Base-by-base conservation (phyloP, 2,888 invertebrate species). In the Drosophila recens region DNA sequence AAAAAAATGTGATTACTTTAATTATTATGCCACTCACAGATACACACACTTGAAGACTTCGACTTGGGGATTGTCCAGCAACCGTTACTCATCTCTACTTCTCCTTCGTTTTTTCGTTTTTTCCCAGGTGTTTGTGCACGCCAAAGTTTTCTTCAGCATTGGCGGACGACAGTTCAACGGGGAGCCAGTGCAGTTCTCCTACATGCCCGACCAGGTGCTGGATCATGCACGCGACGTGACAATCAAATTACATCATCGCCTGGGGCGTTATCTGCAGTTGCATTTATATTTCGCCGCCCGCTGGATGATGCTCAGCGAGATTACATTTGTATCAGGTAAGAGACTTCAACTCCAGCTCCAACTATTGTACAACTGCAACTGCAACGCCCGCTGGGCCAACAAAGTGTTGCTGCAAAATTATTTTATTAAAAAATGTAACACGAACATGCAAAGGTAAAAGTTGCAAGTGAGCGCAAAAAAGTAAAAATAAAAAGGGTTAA, bases 281-380 rank as follows among this genome's bases (percentile, higher is more conserved):
- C 95, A 96, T 90, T 94, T 97, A 59, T 96, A 96, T 92, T 97
- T 97, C 91, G 96, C 96, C 63, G 94, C 95, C 46, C 94, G 95
- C 84, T 97, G 97, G 97, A 95, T 97, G 90, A 95, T 97, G 94
- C 94, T 97, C 88, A 97, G 97, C 92, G 97, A 97, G 93, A 95
- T 97, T 75, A 95, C 95, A 85, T 97, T 97, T 91, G 95, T 95
- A 88, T 97, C 97, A 85, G 95, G 97, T 97, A 93, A 92, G 90
- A 82, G 46, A 43, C 46, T 57, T 34, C 15, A 36, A 45, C 46
- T 56, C 1, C 34, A 20, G 4, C 43, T 43, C n/a, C 56, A 43
- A 13, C 43, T 56, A 9, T 42, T 11, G 36, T 27, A 23, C 20
- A 42, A 36, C 23, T 48, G 42, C 38, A 52, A 51, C 30, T 33